Conservation (phyloP, 2,113 vertebrate species). For the Esox niger region DNA sequence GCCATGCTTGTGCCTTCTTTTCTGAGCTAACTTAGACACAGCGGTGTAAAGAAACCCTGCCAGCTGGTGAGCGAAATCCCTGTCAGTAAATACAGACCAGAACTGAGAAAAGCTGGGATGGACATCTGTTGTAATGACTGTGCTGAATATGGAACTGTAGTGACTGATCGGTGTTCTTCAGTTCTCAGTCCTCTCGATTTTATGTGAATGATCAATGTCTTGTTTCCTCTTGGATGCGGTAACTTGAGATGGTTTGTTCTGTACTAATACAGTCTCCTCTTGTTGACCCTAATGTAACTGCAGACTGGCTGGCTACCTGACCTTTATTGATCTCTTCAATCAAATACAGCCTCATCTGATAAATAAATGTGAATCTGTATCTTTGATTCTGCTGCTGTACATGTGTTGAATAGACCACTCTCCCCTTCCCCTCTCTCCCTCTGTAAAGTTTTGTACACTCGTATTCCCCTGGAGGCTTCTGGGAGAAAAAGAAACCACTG, state of each 20-base stretch:
- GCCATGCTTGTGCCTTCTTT: background rate
- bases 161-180: no score
- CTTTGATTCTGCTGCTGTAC: constrained; percentile 11
- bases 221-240: no score
- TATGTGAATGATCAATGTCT: no score
- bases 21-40: background rate
- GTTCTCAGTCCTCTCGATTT: no score
- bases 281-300: background rate
- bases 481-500: constrained; percentile 46
- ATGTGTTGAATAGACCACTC: constrained; percentile 1
- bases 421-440: constrained; percentile 6
- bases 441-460: constrained; percentile 29
- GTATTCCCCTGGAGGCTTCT: constrained; percentile 43
- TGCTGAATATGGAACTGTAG: background rate
- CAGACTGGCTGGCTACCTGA: background rate
- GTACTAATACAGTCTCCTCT: background rate
- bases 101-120: background rate
- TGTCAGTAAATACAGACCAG: background rate
- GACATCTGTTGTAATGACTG: background rate
- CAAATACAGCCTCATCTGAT: background rate
- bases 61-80: background rate
- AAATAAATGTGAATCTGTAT: background rate
- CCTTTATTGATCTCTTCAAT: background rate
- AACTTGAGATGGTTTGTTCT: background rate
- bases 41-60: background rate